Base-by-base conservation (phyloP, 2,888 invertebrate species). In the Chrysolina oricalcia region DNA sequence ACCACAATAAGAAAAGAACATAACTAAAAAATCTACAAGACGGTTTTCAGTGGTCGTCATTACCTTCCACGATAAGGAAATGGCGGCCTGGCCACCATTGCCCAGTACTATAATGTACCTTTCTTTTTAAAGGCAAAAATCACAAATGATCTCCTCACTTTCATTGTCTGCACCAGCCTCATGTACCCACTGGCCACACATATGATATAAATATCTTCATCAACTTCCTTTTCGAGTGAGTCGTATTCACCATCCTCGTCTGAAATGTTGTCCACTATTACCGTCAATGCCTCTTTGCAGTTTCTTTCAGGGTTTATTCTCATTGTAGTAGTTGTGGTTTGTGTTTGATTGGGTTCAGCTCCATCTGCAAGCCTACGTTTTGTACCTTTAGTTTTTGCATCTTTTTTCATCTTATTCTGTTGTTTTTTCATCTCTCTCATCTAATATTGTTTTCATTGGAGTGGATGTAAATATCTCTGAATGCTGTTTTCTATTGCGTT, bases 111-210 rank as follows among this genome's bases (percentile, higher is more conserved):
- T 19, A 62, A 62, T 62, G 23, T 63, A 63, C 27, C 27, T 63
- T 40, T 11, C 19, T 11, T 35, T 63, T 23, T 23, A 63, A 35
- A 35, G 48, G 23, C 62, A 43, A 59, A 70, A 70, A 59, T 59
- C 46, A 43, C 41, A 70, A 27, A 59, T 43, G 19, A 23, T 41
- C n/a, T 40, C 15, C 10, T 21, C 41, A 19, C n/a, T 10, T 41
- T 23, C 6, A 41, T 41, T n/a, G 40, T 43, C 70, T 0, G 66
- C 40, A 41, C 72, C 67, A 53, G 48, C 67, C 50, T 72, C 41
- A 35, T 67, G 72, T 67, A 59, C 67, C 67, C 72, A 67, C 41
- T 56, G 41, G 27, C 19, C 50, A 72, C 53, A 50, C 72, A 67
- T 67, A 59, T 70, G 15, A 59, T 13, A 67, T 59, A 67, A 53